phyloP scores from a whole-genome alignment of 2,888 invertebrate genomes.

The Thera obeliscata region DNA sequence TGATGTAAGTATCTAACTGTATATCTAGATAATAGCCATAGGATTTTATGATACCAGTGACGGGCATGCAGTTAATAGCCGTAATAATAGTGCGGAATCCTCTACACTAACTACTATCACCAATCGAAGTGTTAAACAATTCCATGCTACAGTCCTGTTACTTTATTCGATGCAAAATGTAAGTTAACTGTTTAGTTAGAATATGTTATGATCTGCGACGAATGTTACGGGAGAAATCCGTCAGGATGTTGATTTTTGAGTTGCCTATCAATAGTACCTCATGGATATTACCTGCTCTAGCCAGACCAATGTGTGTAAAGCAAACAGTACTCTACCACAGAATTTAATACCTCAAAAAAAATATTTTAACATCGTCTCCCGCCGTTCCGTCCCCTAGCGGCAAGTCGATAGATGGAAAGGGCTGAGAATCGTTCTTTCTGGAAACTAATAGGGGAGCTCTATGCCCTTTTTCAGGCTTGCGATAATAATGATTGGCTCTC shows the following conservation, averaged over 20 bases:
- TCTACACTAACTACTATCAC: constrained; percentile 11
- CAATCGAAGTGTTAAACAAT: constrained; percentile 3
- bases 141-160: constrained; percentile 7
- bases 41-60: constrained; percentile 25
- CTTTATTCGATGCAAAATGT: background rate
- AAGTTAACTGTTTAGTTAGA: background rate
- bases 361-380: background rate
- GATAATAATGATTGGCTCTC: background rate
- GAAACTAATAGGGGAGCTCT: too few species aligned
- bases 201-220: background rate
- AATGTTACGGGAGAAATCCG: background rate
- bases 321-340: constrained; percentile 11
- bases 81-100: constrained; percentile 10
- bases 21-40: constrained; percentile 37
- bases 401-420: too few species aligned
- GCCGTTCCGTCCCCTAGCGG: too few species aligned
- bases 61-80: constrained; percentile 20
- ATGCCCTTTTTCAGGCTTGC: too few species aligned
- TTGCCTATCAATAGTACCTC: background rate
- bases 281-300: constrained; percentile 11
- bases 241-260: background rate
- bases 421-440: too few species aligned
- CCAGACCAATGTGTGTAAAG: constrained; percentile 11
- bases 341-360: background rate
- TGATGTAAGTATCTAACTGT: constrained; percentile 45